Evolutionary conservation across 2,113 vertebrate species (phyloP), one percentile per base, ranked within the genome.

Genomic region (Girardinichthys multiradiatus): DNA sequence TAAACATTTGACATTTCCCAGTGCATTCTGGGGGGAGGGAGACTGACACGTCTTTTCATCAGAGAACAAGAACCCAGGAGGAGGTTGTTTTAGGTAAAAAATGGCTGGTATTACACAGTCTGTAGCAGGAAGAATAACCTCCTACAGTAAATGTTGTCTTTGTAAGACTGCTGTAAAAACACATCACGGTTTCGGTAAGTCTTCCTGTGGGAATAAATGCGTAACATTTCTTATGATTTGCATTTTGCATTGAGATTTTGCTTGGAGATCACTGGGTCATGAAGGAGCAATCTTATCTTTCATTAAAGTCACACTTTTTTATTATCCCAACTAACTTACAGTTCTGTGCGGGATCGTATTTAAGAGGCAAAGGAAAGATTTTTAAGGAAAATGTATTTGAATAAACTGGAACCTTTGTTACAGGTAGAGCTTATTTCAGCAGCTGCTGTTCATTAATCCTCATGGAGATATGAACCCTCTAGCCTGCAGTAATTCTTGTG

Each of bases 1-100:
- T 81, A 77, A 81, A 70, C 77, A 81, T 80, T 72, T 78, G 79
- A 83, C 70, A 67, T 27, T 82, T 78, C 68, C 45, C 71, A 39
- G 62, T 82, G 5, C 59, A 60, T 5, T 81, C 59, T 68, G 64
- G 62, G 64, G n/a, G 48, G 54, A 14, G 59, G 58, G 62, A 60
- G 45, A 51, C 81, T 76, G 67, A 61, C 70, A 73, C 71, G 28
- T 72, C 80, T 77, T 81, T 85, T 86, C 72, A 74, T 78, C 30
- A 48, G 33, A 48, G 51, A 74, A 84, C 67, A 86, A 79, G 9
- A 86, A 73, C 79, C 70, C 81, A 72, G 81, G 39, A 57, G 81
- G 85, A 71, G 24, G 37, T 45, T 54, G 54, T 19, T 80, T 15
- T 75, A 29, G 54, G 65, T 45, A 68, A 77, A 72, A 19, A 33